These are phyloP conservation scores for Zoanthus gigantus DNA, from an alignment of 92 coral and sea anemone species.

Conservation along the genomic window DNA sequence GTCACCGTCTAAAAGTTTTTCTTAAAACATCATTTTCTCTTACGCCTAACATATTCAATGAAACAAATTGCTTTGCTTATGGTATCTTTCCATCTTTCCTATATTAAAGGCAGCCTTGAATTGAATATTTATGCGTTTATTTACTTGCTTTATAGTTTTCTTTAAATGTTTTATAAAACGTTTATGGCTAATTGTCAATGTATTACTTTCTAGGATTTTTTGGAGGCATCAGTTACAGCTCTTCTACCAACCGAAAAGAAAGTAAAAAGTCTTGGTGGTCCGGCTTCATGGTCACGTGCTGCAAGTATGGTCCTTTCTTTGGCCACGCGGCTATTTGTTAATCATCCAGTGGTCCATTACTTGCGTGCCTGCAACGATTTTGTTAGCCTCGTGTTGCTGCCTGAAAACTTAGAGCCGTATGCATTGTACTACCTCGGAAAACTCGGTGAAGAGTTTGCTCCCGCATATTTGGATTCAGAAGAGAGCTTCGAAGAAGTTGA, in stretches of 20 bases:
- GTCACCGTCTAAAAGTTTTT: no score
- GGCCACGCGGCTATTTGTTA: constrained; percentile 65
- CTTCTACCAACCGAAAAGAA: constrained; percentile 74
- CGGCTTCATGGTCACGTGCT: constrained; percentile 70
- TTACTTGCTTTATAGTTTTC: no score
- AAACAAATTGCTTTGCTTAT: no score
- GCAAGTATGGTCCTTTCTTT: constrained; percentile 72
- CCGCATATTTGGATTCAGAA: constrained; percentile 75
- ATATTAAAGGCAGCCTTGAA: no score
- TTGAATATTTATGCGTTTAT: no score
- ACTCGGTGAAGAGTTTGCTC: constrained; percentile 59
- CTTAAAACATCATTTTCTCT: no score
- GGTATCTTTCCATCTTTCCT: no score
- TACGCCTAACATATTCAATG: no score
- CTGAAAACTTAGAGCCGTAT: constrained; percentile 58
- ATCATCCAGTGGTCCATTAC: constrained; percentile 73
- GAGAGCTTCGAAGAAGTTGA: constrained; percentile 67
- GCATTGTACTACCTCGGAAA: constrained; percentile 74
- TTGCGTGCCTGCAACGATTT: constrained; percentile 90
- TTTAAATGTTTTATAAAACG: no score
- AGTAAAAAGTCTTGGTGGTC: constrained; percentile 59
- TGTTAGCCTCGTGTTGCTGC: constrained; percentile 67
- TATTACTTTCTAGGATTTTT: constrained; percentile 42
- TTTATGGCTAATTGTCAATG: not conserved
- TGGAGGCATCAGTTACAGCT: constrained; percentile 69